phyloP scores from a whole-genome alignment of 2,888 invertebrate genomes.

The Cerceris ruficornis region DNA sequence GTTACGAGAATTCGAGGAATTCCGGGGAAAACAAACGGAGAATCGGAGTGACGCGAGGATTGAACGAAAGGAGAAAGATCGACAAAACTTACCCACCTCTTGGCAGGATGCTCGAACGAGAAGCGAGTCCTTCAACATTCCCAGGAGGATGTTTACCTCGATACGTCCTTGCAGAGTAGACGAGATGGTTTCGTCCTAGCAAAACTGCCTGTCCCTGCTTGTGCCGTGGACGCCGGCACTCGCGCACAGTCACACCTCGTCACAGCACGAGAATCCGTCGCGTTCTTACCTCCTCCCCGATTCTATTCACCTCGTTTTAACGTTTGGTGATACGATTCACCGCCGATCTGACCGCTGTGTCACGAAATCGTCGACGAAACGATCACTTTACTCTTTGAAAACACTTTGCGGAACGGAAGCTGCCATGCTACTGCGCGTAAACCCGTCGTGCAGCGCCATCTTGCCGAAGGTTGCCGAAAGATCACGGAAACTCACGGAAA shows the following conservation, averaged over 20 bases:
- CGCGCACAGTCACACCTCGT: constrained; percentile 3
- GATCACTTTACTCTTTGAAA: constrained; percentile 55
- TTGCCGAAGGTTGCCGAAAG: constrained; percentile 7
- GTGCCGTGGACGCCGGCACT: constrained; percentile 12
- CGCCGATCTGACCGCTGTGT: constrained; percentile 2
- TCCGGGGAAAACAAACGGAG: background rate
- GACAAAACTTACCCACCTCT: constrained; percentile 88
- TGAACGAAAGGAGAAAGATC: constrained; percentile 27
- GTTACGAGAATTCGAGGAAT: too few species aligned
- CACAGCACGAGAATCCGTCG: too few species aligned
- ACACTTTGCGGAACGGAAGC: constrained; percentile 63
- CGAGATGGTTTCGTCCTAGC: background rate
- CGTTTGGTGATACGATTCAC: constrained; percentile 1
- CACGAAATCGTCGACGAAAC: constrained; percentile 33
- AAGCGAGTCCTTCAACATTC: constrained; percentile 84
- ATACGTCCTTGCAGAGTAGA: constrained; percentile 30
- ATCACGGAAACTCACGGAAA: too few species aligned
- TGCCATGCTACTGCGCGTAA: constrained; percentile 63
- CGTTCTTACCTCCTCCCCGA: too few species aligned
- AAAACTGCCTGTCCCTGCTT: background rate
- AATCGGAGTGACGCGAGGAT: background rate
- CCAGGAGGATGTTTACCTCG: constrained; percentile 67
- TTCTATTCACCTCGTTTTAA: too few species aligned
- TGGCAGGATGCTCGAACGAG: constrained; percentile 87
- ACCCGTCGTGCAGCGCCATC: constrained; percentile 61